Evolutionary conservation across 2,113 vertebrate genomes (phyloP).

Genomic region (Cyrtonyx montezumae): DNA sequence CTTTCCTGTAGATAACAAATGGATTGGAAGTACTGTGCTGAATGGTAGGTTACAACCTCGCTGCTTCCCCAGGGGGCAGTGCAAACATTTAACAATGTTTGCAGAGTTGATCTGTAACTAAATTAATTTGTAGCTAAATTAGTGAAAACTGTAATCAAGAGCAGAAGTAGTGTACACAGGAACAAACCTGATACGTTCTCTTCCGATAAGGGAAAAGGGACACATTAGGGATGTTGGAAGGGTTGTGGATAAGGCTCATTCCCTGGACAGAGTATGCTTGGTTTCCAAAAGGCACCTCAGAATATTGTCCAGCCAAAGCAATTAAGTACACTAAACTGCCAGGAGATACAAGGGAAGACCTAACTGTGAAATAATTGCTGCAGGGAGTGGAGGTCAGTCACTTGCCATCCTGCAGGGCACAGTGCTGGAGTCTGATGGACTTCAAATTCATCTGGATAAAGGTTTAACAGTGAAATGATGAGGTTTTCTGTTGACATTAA

Average conservation of each 20-base stretch:
- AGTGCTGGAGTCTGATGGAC: background rate
- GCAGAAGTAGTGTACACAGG: background rate
- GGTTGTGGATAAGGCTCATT: background rate
- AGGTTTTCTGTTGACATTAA: background rate
- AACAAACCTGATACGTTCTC: background rate
- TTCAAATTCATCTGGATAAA: background rate
- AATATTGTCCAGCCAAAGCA: background rate
- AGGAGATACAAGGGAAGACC: background rate
- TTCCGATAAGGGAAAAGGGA: background rate
- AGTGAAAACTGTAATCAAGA: background rate
- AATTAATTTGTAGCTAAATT: background rate
- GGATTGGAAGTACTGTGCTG: accelerated
- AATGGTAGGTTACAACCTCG: background rate
- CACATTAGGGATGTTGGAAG: background rate
- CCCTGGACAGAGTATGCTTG: background rate
- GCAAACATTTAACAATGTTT: background rate
- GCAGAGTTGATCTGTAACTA: background rate
- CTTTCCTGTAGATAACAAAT: background rate
- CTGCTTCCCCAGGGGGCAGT: background rate
- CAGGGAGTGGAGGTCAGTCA: background rate
- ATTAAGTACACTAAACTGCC: background rate
- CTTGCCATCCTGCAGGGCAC: background rate
- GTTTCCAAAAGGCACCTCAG: background rate
- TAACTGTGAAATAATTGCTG: background rate
- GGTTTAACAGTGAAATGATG: accelerated